Evolutionary conservation across 1,140 invertebrate genomes (phyloP).

Genomic region (Telenomus remus): DNA sequence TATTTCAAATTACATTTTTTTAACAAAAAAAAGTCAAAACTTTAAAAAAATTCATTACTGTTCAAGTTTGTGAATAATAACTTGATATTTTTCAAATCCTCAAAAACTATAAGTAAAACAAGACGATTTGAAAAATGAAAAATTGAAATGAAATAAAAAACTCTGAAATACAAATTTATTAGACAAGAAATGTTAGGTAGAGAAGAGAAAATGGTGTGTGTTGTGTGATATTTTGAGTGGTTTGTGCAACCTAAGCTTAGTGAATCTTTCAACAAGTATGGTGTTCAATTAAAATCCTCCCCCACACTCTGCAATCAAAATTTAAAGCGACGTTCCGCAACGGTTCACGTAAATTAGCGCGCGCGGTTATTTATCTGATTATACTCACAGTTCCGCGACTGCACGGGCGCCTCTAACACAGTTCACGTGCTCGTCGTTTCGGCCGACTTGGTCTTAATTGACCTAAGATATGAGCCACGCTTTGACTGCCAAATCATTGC

Average conservation of each 20-base stretch:
- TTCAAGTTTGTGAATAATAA: no score
- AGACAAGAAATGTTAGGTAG: no score
- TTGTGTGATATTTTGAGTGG: no score
- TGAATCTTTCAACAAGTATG: neutral
- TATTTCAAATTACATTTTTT: no score
- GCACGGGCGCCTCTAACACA: slow-evolving; percentile 66
- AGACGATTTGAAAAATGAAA: neutral
- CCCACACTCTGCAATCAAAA: neutral
- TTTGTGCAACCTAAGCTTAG: neutral
- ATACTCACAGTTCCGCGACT: slow-evolving; percentile 58
- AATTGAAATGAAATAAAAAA: no score
- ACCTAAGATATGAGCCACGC: slow-evolving; percentile 73
- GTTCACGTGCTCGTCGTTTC: slow-evolving; percentile 78
- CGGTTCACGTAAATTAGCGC: slow-evolving; percentile 30
- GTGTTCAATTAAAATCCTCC: no score
- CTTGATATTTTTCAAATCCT: no score
- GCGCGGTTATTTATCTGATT: slow-evolving; percentile 33
- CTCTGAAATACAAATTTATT: no score
- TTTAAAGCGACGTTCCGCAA: slow-evolving; percentile 1
- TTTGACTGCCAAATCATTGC: slow-evolving; percentile 64
- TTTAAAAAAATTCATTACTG: no score
- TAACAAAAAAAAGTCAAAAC: no score
- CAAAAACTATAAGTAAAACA: no score
- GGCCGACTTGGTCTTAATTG: slow-evolving; percentile 74
- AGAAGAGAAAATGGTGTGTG: no score